phyloP scores from a whole-genome alignment of 2,888 invertebrate species.

The Schizaphis graminum region DNA sequence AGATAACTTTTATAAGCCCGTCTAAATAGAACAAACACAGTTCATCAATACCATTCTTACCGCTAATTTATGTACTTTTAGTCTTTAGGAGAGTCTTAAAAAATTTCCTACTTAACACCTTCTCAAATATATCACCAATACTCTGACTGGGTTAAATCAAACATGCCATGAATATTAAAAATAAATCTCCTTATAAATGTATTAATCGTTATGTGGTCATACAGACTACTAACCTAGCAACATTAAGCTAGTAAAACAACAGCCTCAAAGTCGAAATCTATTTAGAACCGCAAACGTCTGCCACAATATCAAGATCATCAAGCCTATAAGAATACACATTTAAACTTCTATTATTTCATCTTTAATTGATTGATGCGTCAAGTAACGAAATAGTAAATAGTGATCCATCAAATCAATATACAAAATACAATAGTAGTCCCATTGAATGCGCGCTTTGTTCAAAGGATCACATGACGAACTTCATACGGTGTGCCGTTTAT shows the following conservation, averaged over 20 bases:
- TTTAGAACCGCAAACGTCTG: background rate
- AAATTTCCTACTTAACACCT: background rate
- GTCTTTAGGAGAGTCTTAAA: background rate
- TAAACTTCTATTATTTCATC: background rate
- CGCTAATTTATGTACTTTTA: background rate
- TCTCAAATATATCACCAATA: background rate
- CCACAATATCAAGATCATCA: background rate
- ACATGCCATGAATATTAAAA: background rate
- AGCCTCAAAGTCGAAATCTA: background rate
- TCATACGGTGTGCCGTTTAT: background rate
- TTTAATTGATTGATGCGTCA: background rate
- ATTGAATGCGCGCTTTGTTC: background rate
- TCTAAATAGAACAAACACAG: background rate
- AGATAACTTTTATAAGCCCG: too few species aligned
- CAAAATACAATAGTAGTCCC: background rate
- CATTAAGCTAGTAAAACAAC: background rate
- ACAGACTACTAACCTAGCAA: too few species aligned
- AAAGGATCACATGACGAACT: background rate
- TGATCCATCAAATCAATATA: background rate
- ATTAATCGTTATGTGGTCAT: too few species aligned
- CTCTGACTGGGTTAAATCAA: background rate
- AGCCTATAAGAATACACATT: background rate
- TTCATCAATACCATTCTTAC: background rate
- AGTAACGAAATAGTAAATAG: background rate
- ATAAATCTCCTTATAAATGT: background rate